Evolutionary conservation across 2,797 vertebrate genomes (phyloP).

Genomic region (Eupleurogrammus muticus): DNA sequence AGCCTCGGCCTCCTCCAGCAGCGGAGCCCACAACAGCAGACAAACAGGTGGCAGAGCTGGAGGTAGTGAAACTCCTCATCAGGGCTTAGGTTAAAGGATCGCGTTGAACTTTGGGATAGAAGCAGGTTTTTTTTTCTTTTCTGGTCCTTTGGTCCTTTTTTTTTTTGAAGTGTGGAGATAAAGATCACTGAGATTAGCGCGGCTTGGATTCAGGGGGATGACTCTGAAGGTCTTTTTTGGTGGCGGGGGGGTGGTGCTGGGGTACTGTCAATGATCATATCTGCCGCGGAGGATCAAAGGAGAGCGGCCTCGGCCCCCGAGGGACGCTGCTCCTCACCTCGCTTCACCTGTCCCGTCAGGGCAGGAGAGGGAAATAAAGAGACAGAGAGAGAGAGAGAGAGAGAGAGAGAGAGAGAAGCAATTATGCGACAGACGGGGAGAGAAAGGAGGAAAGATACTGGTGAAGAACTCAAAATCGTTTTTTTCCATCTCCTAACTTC

Average conservation of each 20-base stretch:
- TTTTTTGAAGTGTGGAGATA: constrained; percentile 78
- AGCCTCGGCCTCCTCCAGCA: constrained; percentile 53
- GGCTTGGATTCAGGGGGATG: constrained; percentile 58
- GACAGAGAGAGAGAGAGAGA: constrained; percentile 10
- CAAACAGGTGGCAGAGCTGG: constrained; percentile 70
- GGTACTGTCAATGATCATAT: constrained; percentile 77
- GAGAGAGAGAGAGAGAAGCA: not conserved
- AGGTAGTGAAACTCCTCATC: constrained; percentile 63
- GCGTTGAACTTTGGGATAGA: constrained; percentile 59
- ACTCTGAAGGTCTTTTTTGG: constrained; percentile 39
- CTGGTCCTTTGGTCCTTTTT: constrained; percentile 50
- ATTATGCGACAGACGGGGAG: constrained; percentile 12
- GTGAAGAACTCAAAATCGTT: not conserved
- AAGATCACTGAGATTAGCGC: constrained; percentile 77
- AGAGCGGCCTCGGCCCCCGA: constrained; percentile 58
- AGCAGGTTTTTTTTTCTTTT: constrained; percentile 44
- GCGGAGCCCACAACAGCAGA: constrained; percentile 21
- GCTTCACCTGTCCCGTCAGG: constrained; percentile 62
- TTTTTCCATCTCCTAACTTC: constrained; percentile 23
- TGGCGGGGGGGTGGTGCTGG: constrained; percentile 26
- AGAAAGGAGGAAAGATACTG: constrained; percentile 21
- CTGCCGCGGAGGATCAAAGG: constrained; percentile 83
- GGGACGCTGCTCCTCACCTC: constrained; percentile 66
- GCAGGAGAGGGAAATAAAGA: constrained; percentile 4
- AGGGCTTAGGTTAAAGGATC: constrained; percentile 59